These are phyloP conservation scores for Plodia interpunctella DNA, from an alignment of 1,140 invertebrate genomes.

Conservation along the genomic window DNA sequence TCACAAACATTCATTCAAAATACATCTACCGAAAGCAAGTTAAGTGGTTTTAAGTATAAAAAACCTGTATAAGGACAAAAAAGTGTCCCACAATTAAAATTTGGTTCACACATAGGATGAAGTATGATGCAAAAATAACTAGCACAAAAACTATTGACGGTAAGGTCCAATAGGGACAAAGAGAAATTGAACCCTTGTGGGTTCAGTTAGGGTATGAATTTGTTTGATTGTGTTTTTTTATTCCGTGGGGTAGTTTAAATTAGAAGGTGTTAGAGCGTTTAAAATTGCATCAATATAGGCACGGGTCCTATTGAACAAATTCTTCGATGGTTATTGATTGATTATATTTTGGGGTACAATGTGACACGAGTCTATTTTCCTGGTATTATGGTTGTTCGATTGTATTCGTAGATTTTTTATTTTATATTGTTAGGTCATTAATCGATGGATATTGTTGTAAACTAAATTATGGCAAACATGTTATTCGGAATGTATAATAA, in stretches of 20 bases:
- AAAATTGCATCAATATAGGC: conserved; percentile 10
- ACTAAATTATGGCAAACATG: too few relatives aligned
- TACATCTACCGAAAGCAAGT: conserved; percentile 53
- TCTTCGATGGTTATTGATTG: conserved; percentile 3
- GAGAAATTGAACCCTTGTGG: not conserved
- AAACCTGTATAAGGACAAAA: conserved; percentile 32
- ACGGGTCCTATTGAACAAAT: not conserved
- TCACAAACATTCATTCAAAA: conserved; percentile 57
- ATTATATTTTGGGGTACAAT: not conserved
- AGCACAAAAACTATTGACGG: conserved; percentile 17
- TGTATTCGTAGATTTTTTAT: not conserved
- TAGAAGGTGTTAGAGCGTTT: conserved; percentile 7
- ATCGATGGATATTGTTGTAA: too few relatives aligned
- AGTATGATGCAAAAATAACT: conserved; percentile 14
- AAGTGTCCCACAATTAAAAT: conserved; percentile 36
- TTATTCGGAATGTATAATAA: too few relatives aligned
- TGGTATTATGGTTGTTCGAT: not conserved
- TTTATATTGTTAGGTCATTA: not conserved
- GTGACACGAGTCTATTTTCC: not conserved
- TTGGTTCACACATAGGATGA: conserved; percentile 48
- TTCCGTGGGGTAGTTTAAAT: conserved; percentile 1
- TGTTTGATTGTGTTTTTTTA: conserved; percentile 13
- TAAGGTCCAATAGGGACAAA: not conserved
- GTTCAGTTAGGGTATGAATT: not conserved
- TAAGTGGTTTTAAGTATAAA: conserved; percentile 55